These are phyloP conservation scores for Morinoia aosen DNA, from an alignment of 2,888 invertebrate genomes.

Conservation along the genomic window DNA sequence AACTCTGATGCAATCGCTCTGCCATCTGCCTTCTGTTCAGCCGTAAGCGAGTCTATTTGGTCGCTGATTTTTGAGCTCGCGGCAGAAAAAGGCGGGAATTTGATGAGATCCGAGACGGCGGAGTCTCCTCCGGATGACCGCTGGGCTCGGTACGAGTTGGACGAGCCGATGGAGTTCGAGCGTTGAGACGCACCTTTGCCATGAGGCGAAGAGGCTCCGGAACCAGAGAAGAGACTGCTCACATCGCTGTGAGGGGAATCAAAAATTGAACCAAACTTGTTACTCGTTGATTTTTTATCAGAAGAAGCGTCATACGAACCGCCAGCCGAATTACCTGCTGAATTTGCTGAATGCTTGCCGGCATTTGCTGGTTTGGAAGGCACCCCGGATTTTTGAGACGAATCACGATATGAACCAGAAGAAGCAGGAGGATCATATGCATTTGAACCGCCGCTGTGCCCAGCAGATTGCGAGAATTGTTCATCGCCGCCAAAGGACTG, in stretches of 20 bases:
- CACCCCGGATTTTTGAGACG: not conserved
- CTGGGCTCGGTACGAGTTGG: not conserved
- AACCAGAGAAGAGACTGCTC: not conserved
- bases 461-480: not conserved
- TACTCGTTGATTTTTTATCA: not conserved
- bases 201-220: not conserved
- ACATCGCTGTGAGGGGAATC: constrained; percentile 8
- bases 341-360: too few species aligned
- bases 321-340: not conserved
- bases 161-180: not conserved
- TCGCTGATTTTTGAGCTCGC: constrained; percentile 16
- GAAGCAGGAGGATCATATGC: not conserved
- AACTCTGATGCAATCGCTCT: not conserved
- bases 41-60: constrained; percentile 28
- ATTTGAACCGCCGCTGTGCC: not conserved
- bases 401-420: not conserved
- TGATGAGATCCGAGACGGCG: not conserved
- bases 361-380: not conserved
- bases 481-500: not conserved
- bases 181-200: not conserved
- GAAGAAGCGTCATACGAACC: not conserved
- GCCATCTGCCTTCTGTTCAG: not conserved
- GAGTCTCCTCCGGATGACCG: not conserved
- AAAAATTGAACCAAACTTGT: not conserved
- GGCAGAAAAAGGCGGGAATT: constrained; percentile 13